These are phyloP conservation scores for Bombyx mandarina DNA, from an alignment of 1,140 invertebrate genomes.

Conservation along the genomic window DNA sequence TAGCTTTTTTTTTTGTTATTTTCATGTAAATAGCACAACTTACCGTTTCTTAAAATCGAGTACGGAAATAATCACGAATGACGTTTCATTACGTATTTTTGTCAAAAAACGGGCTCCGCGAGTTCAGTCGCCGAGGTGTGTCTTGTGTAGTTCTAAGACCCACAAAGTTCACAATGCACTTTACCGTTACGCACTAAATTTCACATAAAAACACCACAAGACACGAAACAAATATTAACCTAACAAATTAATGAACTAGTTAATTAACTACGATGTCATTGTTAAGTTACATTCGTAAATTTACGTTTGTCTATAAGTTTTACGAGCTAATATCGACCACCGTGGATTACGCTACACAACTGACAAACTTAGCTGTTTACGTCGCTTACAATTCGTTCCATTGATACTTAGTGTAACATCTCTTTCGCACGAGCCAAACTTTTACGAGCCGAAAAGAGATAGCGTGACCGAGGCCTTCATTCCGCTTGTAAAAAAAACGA, in stretches of 20 bases:
- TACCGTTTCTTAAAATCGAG: no score
- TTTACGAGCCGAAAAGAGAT: no score
- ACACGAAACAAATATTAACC: no score
- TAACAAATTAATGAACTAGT: no score
- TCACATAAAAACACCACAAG: conserved; percentile 18
- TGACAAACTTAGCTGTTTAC: conserved; percentile 23
- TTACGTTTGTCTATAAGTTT: neutral
- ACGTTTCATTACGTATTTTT: no score
- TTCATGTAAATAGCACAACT: no score
- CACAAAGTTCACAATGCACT: conserved; percentile 24
- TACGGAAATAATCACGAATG: no score
- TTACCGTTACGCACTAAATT: conserved; percentile 50
- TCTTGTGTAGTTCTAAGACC: neutral
- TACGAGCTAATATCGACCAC: conserved; percentile 7
- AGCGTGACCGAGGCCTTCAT: no score
- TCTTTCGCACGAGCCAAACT: conserved; percentile 12
- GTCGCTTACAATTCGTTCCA: conserved; percentile 14
- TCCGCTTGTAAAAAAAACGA: no score
- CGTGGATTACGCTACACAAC: conserved; percentile 22
- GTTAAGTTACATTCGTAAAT: neutral
- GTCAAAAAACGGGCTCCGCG: no score
- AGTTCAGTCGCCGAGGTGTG: neutral
- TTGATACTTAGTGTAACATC: conserved; percentile 20
- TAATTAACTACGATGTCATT: conserved; percentile 2
- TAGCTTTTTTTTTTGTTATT: no score